Base-by-base conservation (phyloP, 35 echinoderm and acorn worm genomes). In the Apostichopus japonicus region DNA sequence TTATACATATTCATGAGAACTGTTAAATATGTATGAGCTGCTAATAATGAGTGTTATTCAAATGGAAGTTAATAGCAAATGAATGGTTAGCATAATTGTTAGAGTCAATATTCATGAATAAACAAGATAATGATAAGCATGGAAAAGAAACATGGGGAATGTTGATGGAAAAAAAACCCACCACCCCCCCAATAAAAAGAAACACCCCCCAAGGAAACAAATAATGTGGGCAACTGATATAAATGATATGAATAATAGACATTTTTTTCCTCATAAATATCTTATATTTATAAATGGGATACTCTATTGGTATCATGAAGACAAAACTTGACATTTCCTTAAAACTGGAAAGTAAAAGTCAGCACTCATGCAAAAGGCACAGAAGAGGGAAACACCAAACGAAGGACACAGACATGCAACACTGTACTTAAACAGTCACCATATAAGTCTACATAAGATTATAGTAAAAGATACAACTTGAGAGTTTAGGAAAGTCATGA, bases 1-100 rank as follows among this genome's bases (percentile, higher is more conserved):
- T 87, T 54, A 14, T 65, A 57, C 17, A 89, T 89, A 89, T 72
- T 89, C 10, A 67, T 72, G 86, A 89, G 79, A 33, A 44, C 59
- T 72, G 23, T 82, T 63, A 63, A 73, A 72, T 67, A 72, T 51
- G 86, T 63, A 89, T 89, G 86, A 71, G 21, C 11, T 87, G 10
- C 6, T 75, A 19, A 75, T 75, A 19, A 75, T 21, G 21, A 75
- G 15, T 24, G 21, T 21, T 75, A 75, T 75, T 75, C 71, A 75
- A 75, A 75, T 75, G 71, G 5, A 75, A 75, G n/a, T 75, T 19
- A 75, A 75, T n/a, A 75, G 71, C 71, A 75, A 75, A 75, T 75
- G 71, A n/a, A 75, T 75, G 13, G 71, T 75, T 15, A 23, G 17
- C 15, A 75, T 75, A 21, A 23, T 72, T 7, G 6, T 19, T 7